These are phyloP conservation scores for Onychomys leucogaster DNA, from an alignment of 2,797 vertebrate species.

Conservation along the genomic window DNA sequence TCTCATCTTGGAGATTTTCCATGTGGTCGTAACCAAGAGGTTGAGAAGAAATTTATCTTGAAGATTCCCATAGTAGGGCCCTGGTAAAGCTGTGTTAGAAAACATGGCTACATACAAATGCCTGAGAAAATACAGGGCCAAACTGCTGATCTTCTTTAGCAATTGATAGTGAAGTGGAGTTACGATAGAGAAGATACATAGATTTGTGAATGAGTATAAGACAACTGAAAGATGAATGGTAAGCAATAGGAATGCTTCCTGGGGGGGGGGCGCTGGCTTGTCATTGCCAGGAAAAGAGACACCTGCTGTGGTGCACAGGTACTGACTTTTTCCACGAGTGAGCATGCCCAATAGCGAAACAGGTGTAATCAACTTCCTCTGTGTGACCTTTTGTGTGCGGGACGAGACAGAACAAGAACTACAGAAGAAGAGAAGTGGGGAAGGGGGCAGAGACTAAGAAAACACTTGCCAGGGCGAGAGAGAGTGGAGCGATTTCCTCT, in stretches of 20 bases:
- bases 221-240: not conserved
- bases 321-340: not conserved
- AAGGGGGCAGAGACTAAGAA: not conserved
- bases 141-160: not conserved
- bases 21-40: not conserved
- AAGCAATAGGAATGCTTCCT: not conserved
- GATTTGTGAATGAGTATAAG: not conserved
- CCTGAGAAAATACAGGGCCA: not conserved
- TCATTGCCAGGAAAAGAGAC: not conserved
- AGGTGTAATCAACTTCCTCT: not conserved
- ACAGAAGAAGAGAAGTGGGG: not conserved
- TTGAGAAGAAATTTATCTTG: not conserved
- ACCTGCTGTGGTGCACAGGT: rapidly evolving
- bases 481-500: not conserved
- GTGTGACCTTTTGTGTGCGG: not conserved
- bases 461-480: not conserved
- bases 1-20: not conserved
- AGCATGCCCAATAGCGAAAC: not conserved
- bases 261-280: too few species aligned
- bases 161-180: not conserved
- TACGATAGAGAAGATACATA: not conserved
- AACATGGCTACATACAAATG: not conserved
- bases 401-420: not conserved
- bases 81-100: not conserved
- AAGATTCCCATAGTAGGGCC: not conserved